These are phyloP conservation scores for Zeus faber DNA, from an alignment of 2,113 vertebrate genomes.

Conservation along the genomic window DNA sequence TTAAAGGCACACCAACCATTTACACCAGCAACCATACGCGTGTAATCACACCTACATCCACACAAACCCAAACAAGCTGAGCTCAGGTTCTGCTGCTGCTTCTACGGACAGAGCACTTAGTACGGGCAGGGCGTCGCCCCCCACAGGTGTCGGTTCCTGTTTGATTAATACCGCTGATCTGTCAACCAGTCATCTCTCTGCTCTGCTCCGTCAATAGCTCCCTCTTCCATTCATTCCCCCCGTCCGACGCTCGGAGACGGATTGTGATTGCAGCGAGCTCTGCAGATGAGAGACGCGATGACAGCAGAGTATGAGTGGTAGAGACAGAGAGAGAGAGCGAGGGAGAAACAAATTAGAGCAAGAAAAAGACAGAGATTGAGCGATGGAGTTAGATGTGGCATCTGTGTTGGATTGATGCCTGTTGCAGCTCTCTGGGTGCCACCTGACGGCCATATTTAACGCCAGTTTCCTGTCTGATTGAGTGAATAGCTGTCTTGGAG, in stretches of 20 bases:
- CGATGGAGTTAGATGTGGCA: conserved; percentile 48
- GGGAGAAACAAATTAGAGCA: conserved; percentile 28
- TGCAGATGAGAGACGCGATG: not conserved
- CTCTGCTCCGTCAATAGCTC: conserved; percentile 19
- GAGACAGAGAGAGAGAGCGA: conserved; percentile 2
- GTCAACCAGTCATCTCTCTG: conserved; percentile 19
- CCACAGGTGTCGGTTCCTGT: no score
- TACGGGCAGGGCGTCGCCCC: no score
- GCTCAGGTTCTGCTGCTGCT: no score
- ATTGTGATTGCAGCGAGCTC: conserved; percentile 37
- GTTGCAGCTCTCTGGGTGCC: conserved; percentile 44
- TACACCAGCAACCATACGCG: no score
- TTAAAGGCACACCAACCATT: no score
- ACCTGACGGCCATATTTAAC: conserved; percentile 65
- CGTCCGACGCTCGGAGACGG: conserved; percentile 36
- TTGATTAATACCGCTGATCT: conserved; percentile 33
- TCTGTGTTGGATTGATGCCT: conserved; percentile 67
- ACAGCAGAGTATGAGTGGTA: not conserved
- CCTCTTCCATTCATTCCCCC: conserved; percentile 24
- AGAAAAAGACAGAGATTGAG: conserved; percentile 36
- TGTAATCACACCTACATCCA: no score
- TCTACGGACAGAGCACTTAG: conserved; percentile 11
- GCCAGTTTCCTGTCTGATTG: conserved; percentile 54
- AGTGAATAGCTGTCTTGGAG: conserved; percentile 56
- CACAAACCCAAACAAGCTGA: no score